These are phyloP conservation scores for Lordiphosa stackelbergi DNA, from an alignment of 1,140 invertebrate genomes.

Conservation along the genomic window DNA sequence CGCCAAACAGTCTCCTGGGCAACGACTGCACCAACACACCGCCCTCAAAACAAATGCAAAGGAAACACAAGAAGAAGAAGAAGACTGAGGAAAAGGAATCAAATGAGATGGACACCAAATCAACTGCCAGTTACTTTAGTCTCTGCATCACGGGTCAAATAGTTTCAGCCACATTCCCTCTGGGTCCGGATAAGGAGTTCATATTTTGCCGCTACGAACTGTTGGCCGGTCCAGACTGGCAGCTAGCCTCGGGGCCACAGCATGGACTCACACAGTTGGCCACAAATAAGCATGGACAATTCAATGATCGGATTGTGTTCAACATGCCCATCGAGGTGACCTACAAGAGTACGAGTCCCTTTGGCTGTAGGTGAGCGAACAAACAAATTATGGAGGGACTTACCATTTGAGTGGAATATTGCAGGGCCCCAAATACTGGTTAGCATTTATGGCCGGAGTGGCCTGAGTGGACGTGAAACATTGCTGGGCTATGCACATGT, in stretches of 20 bases:
- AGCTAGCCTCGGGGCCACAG: conserved; percentile 60
- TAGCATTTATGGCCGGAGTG: conserved; percentile 73
- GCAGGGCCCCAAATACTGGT: conserved; percentile 77
- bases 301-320: conserved; percentile 74
- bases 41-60: conserved; percentile 36
- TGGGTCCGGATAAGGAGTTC: conserved; percentile 64
- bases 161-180: conserved; percentile 67
- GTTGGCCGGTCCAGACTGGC: conserved; percentile 73
- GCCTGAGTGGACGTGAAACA: conserved; percentile 51
- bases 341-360: conserved; percentile 74
- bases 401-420: not conserved
- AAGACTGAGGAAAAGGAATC: conserved; percentile 5
- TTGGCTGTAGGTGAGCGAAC: conserved; percentile 69
- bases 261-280: conserved; percentile 75
- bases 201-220: conserved; percentile 76
- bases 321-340: conserved; percentile 77
- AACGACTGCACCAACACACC: conserved; percentile 30
- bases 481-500: conserved; percentile 72
- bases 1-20: conserved; percentile 40
- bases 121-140: conserved; percentile 62
- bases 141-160: conserved; percentile 67
- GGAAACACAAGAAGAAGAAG: conserved; percentile 22
- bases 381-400: not conserved
- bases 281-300: conserved; percentile 47
- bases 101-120: conserved; percentile 21